A percentile compares a stretch with the other conserved stretches of the same genome.
These are phyloP conservation scores for Eptatretus atami DNA, from an alignment of 2,797 vertebrate genomes.

Conservation along the genomic window DNA sequence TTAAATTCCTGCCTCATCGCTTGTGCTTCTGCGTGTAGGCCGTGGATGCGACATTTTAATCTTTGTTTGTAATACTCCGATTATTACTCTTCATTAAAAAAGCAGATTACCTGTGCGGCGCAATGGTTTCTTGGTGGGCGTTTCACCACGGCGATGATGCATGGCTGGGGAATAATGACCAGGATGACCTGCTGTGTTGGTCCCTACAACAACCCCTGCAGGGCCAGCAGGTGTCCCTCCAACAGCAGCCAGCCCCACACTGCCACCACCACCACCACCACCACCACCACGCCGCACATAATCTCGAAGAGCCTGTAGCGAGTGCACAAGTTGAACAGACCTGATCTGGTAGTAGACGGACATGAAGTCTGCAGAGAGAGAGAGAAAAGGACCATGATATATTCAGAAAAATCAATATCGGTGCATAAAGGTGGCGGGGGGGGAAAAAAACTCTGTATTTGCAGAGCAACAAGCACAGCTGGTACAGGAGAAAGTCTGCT, in stretches of 20 bases:
- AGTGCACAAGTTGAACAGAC: slow-evolving; percentile 69
- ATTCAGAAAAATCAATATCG: too few species aligned
- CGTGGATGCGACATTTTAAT: too few species aligned
- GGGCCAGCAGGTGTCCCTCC: too few species aligned
- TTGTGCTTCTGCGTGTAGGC: too few species aligned
- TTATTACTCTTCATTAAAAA: too few species aligned
- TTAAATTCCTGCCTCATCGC: too few species aligned
- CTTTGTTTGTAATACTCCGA: too few species aligned
- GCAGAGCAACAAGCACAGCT: slow-evolving; percentile 8
- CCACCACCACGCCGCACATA: slow-evolving; percentile 27
- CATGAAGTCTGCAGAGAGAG: slow-evolving; percentile 51
- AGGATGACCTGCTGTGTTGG: too few species aligned
- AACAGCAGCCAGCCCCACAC: too few species aligned
- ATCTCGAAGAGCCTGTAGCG: slow-evolving; percentile 71
- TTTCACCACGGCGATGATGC: slow-evolving; percentile 81
- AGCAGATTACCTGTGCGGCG: slow-evolving; percentile 43
- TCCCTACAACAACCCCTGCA: too few species aligned
- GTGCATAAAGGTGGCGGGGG: too few species aligned
- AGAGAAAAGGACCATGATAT: neutral
- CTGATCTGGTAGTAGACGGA: slow-evolving; percentile 94
- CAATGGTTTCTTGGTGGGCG: slow-evolving; percentile 63
- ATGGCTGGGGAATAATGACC: slow-evolving; percentile 47
- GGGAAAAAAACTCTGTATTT: slow-evolving; percentile 7
- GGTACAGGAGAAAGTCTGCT: slow-evolving; percentile 7
- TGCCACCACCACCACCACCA: too few species aligned